phyloP scores from a whole-genome alignment of 2,113 vertebrate species.

The Cyrtonyx montezumae region DNA sequence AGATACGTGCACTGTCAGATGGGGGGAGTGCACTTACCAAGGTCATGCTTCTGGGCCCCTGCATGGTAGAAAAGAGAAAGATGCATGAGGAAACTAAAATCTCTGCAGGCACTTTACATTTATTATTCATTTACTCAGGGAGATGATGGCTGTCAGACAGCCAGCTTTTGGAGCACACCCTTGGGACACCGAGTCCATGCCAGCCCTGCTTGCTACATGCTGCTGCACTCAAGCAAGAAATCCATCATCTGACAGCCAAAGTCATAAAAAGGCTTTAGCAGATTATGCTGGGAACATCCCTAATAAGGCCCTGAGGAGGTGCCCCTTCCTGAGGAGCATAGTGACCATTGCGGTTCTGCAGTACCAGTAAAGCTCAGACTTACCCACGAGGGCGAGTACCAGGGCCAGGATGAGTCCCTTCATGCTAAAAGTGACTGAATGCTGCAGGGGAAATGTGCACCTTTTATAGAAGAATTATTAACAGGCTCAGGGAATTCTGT shows the following conservation, averaged over 20 bases:
- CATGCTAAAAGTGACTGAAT: constrained; percentile 76
- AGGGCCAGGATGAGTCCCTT: constrained; percentile 79
- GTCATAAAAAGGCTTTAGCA: background rate
- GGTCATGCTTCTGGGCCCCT: constrained; percentile 58
- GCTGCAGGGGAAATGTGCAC: background rate
- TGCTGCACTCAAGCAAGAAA: background rate
- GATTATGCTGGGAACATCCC: background rate
- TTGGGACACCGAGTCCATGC: background rate
- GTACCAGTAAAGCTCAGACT: constrained; percentile 3
- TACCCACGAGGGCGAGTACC: constrained; percentile 43
- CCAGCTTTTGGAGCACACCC: background rate
- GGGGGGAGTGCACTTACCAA: background rate
- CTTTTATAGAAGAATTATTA: constrained; percentile 74
- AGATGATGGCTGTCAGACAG: background rate
- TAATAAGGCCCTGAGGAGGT: background rate
- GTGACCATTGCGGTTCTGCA: background rate
- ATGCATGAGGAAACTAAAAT: accelerated
- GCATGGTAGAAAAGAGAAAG: constrained; percentile 21
- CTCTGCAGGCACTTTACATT: background rate
- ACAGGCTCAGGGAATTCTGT: constrained; percentile 30
- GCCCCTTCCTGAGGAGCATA: background rate
- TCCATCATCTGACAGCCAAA: background rate
- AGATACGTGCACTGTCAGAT: background rate
- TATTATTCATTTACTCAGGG: background rate
- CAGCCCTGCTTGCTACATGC: background rate